phyloP scores from a whole-genome alignment of 2,888 invertebrate genomes.

The Orgyia antiqua region DNA sequence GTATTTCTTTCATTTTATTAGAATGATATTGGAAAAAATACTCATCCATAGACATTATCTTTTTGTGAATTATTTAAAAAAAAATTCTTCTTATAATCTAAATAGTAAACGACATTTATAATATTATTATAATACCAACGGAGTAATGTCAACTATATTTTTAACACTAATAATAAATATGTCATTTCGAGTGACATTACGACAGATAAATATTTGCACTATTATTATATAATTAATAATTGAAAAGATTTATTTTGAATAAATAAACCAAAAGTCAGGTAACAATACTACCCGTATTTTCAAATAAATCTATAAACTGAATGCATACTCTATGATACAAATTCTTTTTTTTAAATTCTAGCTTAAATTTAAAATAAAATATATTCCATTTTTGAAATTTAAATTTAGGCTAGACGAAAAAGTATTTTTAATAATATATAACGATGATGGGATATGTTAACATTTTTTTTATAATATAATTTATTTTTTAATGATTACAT shows the following conservation, averaged over 20 bases:
- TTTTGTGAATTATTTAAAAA: too few relatives aligned
- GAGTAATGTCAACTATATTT: constrained; percentile 35
- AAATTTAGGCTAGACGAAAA: constrained; percentile 29
- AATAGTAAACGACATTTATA: constrained; percentile 37
- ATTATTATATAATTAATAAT: constrained; percentile 8
- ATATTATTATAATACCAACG: constrained; percentile 23
- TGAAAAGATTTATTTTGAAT: constrained; percentile 33
- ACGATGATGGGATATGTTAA: constrained; percentile 58
- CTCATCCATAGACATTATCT: constrained; percentile 42
- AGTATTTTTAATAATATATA: constrained; percentile 25
- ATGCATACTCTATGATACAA: constrained; percentile 24
- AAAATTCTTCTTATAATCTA: too few relatives aligned
- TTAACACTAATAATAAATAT: constrained; percentile 45
- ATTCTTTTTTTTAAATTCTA: constrained; percentile 17
- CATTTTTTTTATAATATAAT: constrained; percentile 39
- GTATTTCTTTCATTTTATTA: constrained; percentile 19
- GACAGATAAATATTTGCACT: constrained; percentile 24
- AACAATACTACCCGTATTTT: constrained; percentile 49
- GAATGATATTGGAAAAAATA: constrained; percentile 35
- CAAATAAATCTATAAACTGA: constrained; percentile 34
- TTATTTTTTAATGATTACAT: constrained; percentile 26
- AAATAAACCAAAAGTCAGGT: constrained; percentile 32
- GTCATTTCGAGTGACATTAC: constrained; percentile 58
- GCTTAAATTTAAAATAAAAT: constrained; percentile 19
- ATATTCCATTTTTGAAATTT: constrained; percentile 11